These are phyloP conservation scores for Brachypteracias leptosomus DNA, from an alignment of 2,113 vertebrate genomes.

Conservation along the genomic window DNA sequence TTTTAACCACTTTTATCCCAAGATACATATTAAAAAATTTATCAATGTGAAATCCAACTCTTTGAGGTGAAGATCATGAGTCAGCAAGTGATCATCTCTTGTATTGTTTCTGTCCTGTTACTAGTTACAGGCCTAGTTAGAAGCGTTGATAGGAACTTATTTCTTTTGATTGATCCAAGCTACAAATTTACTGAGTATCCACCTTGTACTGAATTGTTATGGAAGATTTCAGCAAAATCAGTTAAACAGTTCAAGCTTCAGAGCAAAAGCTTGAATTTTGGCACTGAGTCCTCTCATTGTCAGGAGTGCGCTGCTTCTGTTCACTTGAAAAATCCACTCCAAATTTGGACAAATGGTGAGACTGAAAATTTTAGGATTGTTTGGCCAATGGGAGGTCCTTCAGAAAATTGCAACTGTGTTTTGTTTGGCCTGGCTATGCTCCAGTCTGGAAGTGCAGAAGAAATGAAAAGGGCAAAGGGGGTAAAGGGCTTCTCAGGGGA, in stretches of 20 bases:
- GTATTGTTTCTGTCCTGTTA: background rate
- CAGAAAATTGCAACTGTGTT: background rate
- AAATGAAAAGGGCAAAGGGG: background rate
- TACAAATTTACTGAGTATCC: background rate
- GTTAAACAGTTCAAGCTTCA: background rate
- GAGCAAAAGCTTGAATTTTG: background rate
- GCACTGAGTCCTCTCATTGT: background rate
- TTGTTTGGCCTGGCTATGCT: background rate
- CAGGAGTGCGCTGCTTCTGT: background rate
- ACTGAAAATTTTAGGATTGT: background rate
- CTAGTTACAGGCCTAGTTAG: background rate
- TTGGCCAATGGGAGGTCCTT: background rate
- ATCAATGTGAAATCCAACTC: background rate
- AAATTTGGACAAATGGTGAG: slow-evolving; percentile 14
- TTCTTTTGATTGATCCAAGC: background rate
- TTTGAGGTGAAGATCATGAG: background rate
- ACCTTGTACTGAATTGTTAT: background rate
- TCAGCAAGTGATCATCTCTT: background rate
- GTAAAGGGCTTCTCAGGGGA: background rate
- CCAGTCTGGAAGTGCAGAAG: background rate
- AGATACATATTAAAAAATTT: background rate
- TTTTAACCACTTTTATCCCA: background rate
- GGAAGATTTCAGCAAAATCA: background rate
- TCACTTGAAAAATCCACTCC: slow-evolving; percentile 9
- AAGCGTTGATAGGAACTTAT: background rate